Evolutionary conservation across 2,888 invertebrate genomes (phyloP), one percentile per base, ranked within the genome.

Genomic region (Stegophylla sp.): DNA sequence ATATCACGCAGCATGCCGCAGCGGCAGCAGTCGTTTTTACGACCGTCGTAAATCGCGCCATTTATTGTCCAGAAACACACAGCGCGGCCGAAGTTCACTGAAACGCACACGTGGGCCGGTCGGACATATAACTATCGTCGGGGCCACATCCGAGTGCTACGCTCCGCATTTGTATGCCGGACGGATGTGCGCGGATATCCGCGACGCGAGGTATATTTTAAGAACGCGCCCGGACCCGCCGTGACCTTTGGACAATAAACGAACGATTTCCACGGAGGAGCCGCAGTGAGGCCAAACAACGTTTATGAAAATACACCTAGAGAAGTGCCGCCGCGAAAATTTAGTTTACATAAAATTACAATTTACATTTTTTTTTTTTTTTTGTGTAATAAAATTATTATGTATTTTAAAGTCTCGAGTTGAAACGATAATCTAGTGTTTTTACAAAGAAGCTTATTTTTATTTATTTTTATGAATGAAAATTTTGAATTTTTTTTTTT

Each of bases 101-200:
- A 63, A 74, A 63, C 61, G 15, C 28, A 48, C 74, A 48, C 48
- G 48, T 48, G 45, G 45, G 13, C 28, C 61, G 45, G 34, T 7
- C 34, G 34, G 73, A 74, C 61, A 45, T 59, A n/a, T n/a, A 73
- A 73, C 59, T 61, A 45, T 28, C 45, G 45, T 13, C 26, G 13
- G 26, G 15, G 28, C n/a, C n/a, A n/a, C n/a, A 34, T 73, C 45
- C n/a, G 13, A 61, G 74, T 74, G 48, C n/a, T n/a, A n/a, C n/a
- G n/a, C n/a, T n/a, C n/a, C n/a, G n/a, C 48, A 74, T 74, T 74
- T 74, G 74, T 74, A 63, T 74, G 74, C 74, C 61, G 74, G 48
- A 61, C 74, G 61, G 61, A 73, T 45, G n/a, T 61, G 15, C 73
- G 73, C 73, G 73, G 73, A 63, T 73, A 61, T 73, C 61, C 74